phyloP scores from a whole-genome alignment of 2,888 invertebrate species.

The Philopedon plagiatum region DNA sequence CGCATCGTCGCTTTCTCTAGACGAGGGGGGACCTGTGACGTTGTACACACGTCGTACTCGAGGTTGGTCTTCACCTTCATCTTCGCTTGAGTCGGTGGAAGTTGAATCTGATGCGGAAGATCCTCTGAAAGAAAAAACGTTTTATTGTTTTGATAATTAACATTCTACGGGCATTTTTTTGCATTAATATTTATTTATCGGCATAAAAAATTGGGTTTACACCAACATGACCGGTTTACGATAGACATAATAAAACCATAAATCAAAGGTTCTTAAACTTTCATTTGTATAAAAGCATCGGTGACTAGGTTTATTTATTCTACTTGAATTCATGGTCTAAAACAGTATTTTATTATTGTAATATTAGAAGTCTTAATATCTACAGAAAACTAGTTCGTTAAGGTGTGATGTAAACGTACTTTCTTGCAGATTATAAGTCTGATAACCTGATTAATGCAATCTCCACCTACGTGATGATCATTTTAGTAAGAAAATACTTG shows the following conservation, averaged over 20 bases:
- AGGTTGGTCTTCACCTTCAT: slow-evolving; percentile 67
- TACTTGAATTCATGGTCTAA: too few relatives aligned
- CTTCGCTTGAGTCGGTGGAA: slow-evolving; percentile 56
- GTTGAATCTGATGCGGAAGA: slow-evolving; percentile 45
- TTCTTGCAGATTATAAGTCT: neutral
- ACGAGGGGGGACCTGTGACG: slow-evolving; percentile 61
- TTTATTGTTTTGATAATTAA: neutral
- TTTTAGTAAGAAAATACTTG: neutral
- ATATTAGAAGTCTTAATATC: too few relatives aligned
- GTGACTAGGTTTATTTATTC: neutral
- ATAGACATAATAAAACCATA: neutral
- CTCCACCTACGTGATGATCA: neutral
- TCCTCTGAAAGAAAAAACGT: slow-evolving; percentile 66
- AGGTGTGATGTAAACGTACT: neutral
- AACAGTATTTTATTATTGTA: too few relatives aligned
- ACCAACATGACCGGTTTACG: neutral
- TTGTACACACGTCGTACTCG: slow-evolving; percentile 63
- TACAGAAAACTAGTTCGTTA: too few relatives aligned
- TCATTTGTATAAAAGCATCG: neutral
- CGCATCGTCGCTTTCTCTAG: slow-evolving; percentile 64
- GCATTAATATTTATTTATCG: too few relatives aligned
- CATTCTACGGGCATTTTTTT: too few relatives aligned
- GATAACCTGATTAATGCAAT: slow-evolving; percentile 5
- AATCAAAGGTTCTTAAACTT: slow-evolving; percentile 67
- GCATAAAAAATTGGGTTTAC: too few relatives aligned